Conservation (phyloP, 2,113 vertebrate species). For the Pteruthius melanotis region DNA sequence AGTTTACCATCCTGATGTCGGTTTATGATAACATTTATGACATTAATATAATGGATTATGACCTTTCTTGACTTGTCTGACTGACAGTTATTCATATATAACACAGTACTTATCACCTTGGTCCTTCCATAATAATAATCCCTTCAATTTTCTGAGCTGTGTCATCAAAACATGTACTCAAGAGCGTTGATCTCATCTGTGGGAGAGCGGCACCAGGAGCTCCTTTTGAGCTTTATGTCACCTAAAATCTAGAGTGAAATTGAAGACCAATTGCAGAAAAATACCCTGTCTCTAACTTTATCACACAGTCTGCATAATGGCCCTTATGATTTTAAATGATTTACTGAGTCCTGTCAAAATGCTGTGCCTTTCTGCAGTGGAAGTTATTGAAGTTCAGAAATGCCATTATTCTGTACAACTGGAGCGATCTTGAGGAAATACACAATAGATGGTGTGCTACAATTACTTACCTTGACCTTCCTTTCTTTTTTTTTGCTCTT, state of each 20-base stretch:
- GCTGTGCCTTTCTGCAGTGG: background rate
- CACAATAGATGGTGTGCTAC: background rate
- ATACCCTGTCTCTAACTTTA: conserved; percentile 1
- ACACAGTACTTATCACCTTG: conserved; percentile 22
- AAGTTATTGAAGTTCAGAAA: conserved; percentile 23
- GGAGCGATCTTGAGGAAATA: background rate
- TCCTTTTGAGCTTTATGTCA: conserved; percentile 31
- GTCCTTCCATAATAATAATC: conserved; percentile 34
- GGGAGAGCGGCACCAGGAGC: background rate
- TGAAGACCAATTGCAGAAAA: conserved; percentile 56
- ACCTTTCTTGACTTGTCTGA: conserved; percentile 15
- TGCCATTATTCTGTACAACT: background rate
- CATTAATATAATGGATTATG: conserved; percentile 28
- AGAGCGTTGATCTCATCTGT: conserved; percentile 30
- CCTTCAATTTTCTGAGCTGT: conserved; percentile 44
- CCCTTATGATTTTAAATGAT: conserved; percentile 43
- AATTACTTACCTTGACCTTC: background rate
- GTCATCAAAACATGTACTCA: conserved; percentile 16
- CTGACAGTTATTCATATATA: conserved; percentile 40
- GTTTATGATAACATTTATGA: background rate
- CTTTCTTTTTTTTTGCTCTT: background rate
- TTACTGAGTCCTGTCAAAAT: conserved; percentile 30
- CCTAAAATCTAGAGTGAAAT: conserved; percentile 35
- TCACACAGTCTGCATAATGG: conserved; percentile 34
- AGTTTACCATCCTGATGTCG: background rate